Evolutionary conservation across 2,113 vertebrate species (phyloP), one percentile per base, ranked within the genome.

Genomic region (Pseudorectes ferrugineus): DNA sequence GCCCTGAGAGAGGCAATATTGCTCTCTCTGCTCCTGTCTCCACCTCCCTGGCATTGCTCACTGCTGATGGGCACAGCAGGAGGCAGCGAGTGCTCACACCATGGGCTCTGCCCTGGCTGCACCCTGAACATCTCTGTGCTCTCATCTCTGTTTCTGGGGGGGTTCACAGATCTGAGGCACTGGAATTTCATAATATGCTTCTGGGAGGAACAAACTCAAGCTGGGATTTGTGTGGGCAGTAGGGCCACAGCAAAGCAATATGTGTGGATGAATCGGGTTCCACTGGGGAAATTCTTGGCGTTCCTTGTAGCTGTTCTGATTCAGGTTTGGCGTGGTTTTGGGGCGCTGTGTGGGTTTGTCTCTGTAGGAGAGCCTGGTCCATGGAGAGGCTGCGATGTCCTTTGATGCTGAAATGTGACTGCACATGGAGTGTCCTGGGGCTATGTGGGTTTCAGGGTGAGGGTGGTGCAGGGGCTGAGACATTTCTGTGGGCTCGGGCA

Each of bases 1-100:
- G 63, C 65, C 10, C 2, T 2, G 26, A 12, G 75, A n/a, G 51
- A 22, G 54, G 36, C 49, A 51, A 0, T 2, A 0, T 3, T 54
- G 26, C 48, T 26, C 18, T 35, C 61, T 22, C 14, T 0, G 2
- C 24, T 31, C 12, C 46, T 18, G 22, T 14, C 48, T 23, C 31
- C 61, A 12, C 2, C n/a, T 38, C 8, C 4, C 57, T 4, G 76
- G 20, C 87, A 9, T 21, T 2, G 8, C 59, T 49, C 35, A 1
- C 8, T 4, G 14, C 38, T 31, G 55, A 14, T 7, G 48, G 71
- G 48, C 23, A 13, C 38, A 3, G 28, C 2, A 5, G 51, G 24
- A 49, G 25, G 45, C 70, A 83, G 48, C 3, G 5, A 7, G 7
- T 3, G 14, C 31, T 63, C 25, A 6, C 62, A 7, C 35, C 9